These are phyloP conservation scores for Rhynchonycteris naso DNA, from an alignment of 2,797 vertebrate species.

Conservation along the genomic window DNA sequence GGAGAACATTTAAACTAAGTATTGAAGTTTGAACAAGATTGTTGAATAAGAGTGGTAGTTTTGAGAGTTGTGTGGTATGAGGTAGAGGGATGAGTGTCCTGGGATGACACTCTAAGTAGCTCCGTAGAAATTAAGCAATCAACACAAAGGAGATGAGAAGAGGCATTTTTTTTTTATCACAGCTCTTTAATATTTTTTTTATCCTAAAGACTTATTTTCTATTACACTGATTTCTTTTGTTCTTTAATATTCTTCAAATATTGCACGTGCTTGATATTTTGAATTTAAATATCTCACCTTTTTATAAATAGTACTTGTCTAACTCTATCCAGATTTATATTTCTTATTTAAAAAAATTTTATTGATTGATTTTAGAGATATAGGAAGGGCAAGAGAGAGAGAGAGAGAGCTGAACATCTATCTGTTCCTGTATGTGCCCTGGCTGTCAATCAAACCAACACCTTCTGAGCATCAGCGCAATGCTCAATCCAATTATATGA, in stretches of 20 bases:
- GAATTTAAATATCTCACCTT: neutral
- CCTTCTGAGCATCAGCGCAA: too few species aligned
- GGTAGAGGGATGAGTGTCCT: neutral
- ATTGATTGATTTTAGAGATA: too few species aligned
- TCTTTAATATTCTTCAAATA: slow-evolving; percentile 25
- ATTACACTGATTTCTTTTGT: neutral
- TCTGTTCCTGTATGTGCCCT: too few species aligned
- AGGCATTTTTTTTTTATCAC: neutral
- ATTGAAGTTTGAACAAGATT: neutral
- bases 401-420: too few species aligned
- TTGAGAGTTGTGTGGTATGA: neutral
- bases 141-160: neutral
- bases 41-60: neutral
- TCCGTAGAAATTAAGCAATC: neutral
- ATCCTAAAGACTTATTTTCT: neutral
- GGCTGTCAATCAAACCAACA: too few species aligned
- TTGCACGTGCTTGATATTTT: slow-evolving; percentile 10
- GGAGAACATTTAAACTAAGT: neutral
- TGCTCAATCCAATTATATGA: too few species aligned
- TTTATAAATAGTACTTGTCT: neutral
- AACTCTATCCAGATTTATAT: neutral
- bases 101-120: neutral
- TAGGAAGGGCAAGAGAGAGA: too few species aligned
- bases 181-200: slow-evolving; percentile 17
- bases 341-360: neutral